phyloP scores from a whole-genome alignment of 2,888 invertebrate genomes.

The Crioceris asparagi region DNA sequence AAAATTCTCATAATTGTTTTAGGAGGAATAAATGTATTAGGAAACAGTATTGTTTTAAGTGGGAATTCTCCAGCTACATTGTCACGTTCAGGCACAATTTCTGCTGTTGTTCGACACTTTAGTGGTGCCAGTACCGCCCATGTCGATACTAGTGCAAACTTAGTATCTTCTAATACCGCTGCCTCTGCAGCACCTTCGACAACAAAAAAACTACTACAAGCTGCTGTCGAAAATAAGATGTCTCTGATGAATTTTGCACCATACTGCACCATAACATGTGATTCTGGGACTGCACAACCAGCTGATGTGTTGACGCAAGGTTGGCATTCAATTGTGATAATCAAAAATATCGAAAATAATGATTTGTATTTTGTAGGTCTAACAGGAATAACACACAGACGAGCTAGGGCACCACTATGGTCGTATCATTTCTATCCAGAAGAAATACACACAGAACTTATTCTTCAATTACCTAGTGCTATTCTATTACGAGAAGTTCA shows the following conservation, averaged over 20 bases:
- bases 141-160: no score
- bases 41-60: conserved; percentile 65
- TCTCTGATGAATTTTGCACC: conserved; percentile 86
- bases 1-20: no score
- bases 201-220: conserved; percentile 34
- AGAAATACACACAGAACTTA: conserved; percentile 81
- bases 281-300: conserved; percentile 62
- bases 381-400: conserved; percentile 60
- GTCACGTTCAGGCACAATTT: conserved; percentile 42
- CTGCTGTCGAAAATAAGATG: conserved; percentile 54
- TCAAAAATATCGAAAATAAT: neutral
- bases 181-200: conserved; percentile 30
- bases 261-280: conserved; percentile 50
- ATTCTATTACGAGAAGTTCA: conserved; percentile 80
- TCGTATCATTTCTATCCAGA: conserved; percentile 89
- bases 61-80: conserved; percentile 58
- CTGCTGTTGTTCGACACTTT: conserved; percentile 53
- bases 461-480: conserved; percentile 78
- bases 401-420: conserved; percentile 89
- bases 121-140: conserved; percentile 40
- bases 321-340: no score
- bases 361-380: conserved; percentile 10
- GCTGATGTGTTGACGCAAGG: conserved; percentile 75
- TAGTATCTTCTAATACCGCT: no score
- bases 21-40: conserved; percentile 65